These are phyloP conservation scores for Gymnoscopelus microlampas DNA, from an alignment of 2,797 vertebrate species.

Conservation along the genomic window DNA sequence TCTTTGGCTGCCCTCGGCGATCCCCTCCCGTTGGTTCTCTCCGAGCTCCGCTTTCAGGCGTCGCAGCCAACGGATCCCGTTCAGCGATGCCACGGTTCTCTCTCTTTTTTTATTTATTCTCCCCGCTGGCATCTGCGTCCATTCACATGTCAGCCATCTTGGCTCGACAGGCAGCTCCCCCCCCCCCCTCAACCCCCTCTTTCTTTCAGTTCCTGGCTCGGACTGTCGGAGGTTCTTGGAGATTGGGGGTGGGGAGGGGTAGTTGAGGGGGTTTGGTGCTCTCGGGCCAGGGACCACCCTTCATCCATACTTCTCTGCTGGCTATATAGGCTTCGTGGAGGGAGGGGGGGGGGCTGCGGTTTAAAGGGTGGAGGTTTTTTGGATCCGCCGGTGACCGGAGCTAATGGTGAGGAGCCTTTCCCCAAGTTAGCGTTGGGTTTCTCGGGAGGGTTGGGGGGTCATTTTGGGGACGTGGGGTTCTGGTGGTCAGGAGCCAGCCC, in stretches of 20 bases:
- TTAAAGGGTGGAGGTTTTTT: too few species aligned
- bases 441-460: neutral
- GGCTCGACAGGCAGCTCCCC: slow-evolving; percentile 57
- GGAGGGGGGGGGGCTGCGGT: too few species aligned
- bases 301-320: neutral
- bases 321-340: slow-evolving; percentile 43
- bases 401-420: too few species aligned
- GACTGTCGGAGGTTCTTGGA: too few species aligned
- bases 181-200: slow-evolving; percentile 33
- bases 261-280: too few species aligned
- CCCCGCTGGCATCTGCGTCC: slow-evolving; percentile 69
- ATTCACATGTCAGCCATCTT: slow-evolving; percentile 78
- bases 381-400: too few species aligned
- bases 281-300: too few species aligned
- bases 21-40: slow-evolving; percentile 61
- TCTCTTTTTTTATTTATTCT: slow-evolving; percentile 45
- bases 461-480: slow-evolving; percentile 20
- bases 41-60: too few species aligned
- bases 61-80: slow-evolving; percentile 45
- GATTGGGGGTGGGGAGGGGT: too few species aligned
- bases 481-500: slow-evolving; percentile 72
- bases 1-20: slow-evolving; percentile 72
- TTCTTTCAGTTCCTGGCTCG: neutral
- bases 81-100: slow-evolving; percentile 63
- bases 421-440: too few species aligned